phyloP scores from a whole-genome alignment of 2,888 invertebrate species.

The Stratiomys singularior region DNA sequence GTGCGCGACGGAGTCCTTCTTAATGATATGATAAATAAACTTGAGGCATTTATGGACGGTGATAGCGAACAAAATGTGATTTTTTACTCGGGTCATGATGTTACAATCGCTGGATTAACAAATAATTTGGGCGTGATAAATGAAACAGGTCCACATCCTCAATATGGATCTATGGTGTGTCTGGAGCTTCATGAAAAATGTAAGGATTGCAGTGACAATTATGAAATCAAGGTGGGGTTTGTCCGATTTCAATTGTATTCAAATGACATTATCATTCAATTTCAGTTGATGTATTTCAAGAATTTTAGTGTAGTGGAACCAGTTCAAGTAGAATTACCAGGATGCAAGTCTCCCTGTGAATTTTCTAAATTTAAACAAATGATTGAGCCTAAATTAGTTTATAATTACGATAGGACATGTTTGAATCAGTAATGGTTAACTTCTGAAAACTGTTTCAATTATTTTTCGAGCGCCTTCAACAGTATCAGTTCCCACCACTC shows the following conservation, averaged over 20 bases:
- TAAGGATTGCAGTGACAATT: constrained; percentile 53
- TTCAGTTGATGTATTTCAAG: too few relatives aligned
- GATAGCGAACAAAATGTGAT: constrained; percentile 65
- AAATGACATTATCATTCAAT: too few relatives aligned
- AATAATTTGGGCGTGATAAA: constrained; percentile 73
- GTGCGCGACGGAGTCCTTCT: constrained; percentile 76
- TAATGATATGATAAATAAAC: constrained; percentile 70
- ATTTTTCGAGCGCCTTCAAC: too few relatives aligned
- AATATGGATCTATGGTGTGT: constrained; percentile 75
- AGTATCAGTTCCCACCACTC: too few relatives aligned
- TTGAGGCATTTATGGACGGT: constrained; percentile 65
- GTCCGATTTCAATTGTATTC: not conserved
- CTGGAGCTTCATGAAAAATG: constrained; percentile 72
- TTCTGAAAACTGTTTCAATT: too few relatives aligned
- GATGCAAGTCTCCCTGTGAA: not conserved
- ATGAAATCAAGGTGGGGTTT: constrained; percentile 68
- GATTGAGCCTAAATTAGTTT: not conserved
- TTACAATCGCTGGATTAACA: constrained; percentile 76
- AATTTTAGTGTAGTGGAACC: not conserved
- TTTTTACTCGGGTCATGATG: constrained; percentile 80
- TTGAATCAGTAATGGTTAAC: too few relatives aligned
- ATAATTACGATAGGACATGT: too few relatives aligned
- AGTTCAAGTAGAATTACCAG: not conserved
- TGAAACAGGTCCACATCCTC: constrained; percentile 69
- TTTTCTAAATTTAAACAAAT: not conserved